Evolutionary conservation across 2,797 vertebrate genomes (phyloP), one percentile per base, ranked within the genome.

Genomic region (Craterocephalus amniculus): DNA sequence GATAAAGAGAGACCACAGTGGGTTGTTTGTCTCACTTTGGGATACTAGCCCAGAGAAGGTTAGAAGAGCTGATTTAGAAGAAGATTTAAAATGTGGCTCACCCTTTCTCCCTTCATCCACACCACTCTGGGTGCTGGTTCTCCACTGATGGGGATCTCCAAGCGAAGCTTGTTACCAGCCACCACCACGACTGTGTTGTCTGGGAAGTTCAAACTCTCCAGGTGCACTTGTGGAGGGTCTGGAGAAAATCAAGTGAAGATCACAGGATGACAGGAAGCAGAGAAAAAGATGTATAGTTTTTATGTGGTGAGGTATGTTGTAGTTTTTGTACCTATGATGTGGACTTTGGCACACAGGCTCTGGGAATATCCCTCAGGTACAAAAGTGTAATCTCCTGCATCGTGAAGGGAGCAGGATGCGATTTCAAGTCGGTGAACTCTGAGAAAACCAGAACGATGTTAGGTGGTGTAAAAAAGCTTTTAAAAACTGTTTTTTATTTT

Each of bases 81-180:
- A 43, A 20, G 40, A 43, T 20, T 7, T 43, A 43, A 43, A 40
- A 43, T 7, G 16, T 20, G 40, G 40, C 93, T 81, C 90, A 99
- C 98, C 95, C 98, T 95, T 83, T 99, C 97, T 29, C 97, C 97
- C 86, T 95, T 96, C 88, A 97, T 98, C 98, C 97, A 99, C 49
- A 97, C 90, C 76, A 97, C 95, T 86, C 96, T 96, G 71, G 98
- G 98, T 38, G 95, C 85, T 56, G 98, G 98, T 84, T 99, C 97
- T 76, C 98, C 98, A 65, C 91, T 95, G 87, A 98, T 93, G 10
- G 97, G 98, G 63, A 99, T 95, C 90, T 99, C 98, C 83, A 99
- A 89, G 18, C 98, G 96, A 45, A 99, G 91, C 86, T 99, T 99
- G 87, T 92, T 99, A 87, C 98, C 98, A 64, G 98, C 97, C 78